Evolutionary conservation across 2,888 invertebrate species (phyloP).

Genomic region (Scelioninae gen. 2): DNA sequence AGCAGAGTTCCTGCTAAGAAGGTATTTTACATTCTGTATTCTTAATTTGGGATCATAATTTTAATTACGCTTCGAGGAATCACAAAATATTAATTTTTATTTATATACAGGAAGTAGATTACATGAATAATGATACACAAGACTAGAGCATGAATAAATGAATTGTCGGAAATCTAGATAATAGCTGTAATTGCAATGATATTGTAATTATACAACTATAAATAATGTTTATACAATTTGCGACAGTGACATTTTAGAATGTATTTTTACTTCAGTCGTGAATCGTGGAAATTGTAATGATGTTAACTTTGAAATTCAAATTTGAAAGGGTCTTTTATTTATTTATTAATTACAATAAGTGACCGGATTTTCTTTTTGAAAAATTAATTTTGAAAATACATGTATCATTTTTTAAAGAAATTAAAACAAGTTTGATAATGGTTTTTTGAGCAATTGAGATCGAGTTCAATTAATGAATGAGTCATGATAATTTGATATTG

Average conservation of each 20-base stretch:
- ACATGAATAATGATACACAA: neutral
- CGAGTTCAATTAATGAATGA: too few species aligned
- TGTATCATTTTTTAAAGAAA: too few species aligned
- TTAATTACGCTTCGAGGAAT: too few species aligned
- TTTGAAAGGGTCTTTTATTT: conserved; percentile 27
- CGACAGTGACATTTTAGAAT: neutral
- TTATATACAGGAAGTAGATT: neutral
- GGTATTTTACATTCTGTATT: conserved; percentile 67
- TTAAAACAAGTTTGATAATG: too few species aligned
- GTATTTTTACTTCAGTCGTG: neutral
- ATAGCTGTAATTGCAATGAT: neutral
- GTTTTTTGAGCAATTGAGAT: too few species aligned
- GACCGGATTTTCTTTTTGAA: too few species aligned
- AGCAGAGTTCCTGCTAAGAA: conserved; percentile 71
- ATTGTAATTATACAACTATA: neutral
- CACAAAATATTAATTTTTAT: too few species aligned
- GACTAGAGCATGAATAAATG: too few species aligned
- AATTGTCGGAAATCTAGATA: neutral
- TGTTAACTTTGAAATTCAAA: conserved; percentile 18
- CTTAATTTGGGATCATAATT: too few species aligned
- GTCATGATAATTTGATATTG: too few species aligned
- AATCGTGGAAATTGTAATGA: neutral
- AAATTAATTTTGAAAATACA: too few species aligned
- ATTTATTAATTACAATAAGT: too few species aligned
- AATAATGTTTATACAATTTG: neutral